Evolutionary conservation across 64 coral and sea anemone genomes (phyloP), one percentile per base, ranked within the genome.

Genomic region (Actinia equina): DNA sequence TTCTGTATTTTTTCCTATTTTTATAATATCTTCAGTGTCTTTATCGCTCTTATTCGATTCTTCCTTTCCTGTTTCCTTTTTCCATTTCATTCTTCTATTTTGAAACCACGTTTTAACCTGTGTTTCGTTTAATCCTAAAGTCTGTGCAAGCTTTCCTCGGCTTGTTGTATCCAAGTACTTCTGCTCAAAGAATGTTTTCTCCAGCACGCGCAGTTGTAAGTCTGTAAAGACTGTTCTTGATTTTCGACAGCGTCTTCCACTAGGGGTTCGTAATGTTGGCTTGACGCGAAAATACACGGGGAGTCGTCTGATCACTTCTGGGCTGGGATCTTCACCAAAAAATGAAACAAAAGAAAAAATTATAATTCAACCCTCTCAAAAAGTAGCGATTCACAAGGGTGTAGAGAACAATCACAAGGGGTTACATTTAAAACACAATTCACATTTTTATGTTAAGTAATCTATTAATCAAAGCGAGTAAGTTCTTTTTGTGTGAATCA

Each of bases 81-180:
- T 92, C 90, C 90, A 92, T 67, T 92, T 92, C 90, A 92, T 92
- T 37, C 90, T 37, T 42, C 90, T 79, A 18, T 92, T 92, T 63
- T 92, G 90, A 46, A 92, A 92, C 90, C 90, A 92, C 23, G 90
- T 92, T 82, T 92, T 92, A 1, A 92, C 90, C 46, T 92, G 90
- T 10, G 90, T 92, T 46, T 92, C 90, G 63, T 92, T 92, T 53
- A 92, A 87, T 6, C 90, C 90, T 25, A 92, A 25, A 30, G 90
- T 92, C 77, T 92, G 90, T 44, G 90, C 90, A 59, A 92, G 90
- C 61, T 92, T 92, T 10, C 81, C 76, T 18, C 90, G 85, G 62
- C 86, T 92, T 19, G 90, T 87, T 18, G 90, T 92, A 77, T 92
- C 90, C 27, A 92, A 87, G 37, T 92, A 92, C 52, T 92, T 92